Base-by-base conservation (phyloP, 92 coral and sea anemone species). In the Anthopleura xanthogrammica region DNA sequence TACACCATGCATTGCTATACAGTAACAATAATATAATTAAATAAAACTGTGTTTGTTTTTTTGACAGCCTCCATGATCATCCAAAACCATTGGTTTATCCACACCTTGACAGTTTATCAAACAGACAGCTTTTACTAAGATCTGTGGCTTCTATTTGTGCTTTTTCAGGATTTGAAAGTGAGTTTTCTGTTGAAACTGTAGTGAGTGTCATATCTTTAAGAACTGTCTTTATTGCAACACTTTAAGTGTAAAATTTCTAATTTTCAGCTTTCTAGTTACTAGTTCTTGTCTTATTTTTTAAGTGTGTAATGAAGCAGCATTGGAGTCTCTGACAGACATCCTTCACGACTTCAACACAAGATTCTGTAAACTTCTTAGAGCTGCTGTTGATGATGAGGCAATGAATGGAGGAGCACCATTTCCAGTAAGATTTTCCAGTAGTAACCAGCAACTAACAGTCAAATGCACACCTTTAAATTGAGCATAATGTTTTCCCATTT, bases 141-240 rank as follows among this genome's bases (percentile, higher is more conserved):
- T 92, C 98, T 82, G 97, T 93, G 17, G 98, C 98, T 79, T 88
- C 96, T 14, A 83, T 93, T 22, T 96, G 98, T 81, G 90, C 96
- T 29, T 89, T 91, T 80, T 91, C 98, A 60, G 98, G 98, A 60
- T 96, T 92, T 89, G 98, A 96, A 80, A 92, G 98, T 90, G 84
- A 88, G 98, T 42, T 42, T 16, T 39, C 29, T 46, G 50, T 46
- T n/a, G 17, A 52, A 90, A 88, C 83, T 87, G 96, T 68, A 29
- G 50, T 9, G 7, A 46, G 50, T 0, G 5, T 5, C 9, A 46
- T 46, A 46, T 46, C 50, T 23, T n/a, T 68, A 2, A n/a, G 17
- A 68, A 68, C 24, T 22, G 74, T 68, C 11, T 64, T 29, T 68
- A 29, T 29, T 29, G 1, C 36, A 29, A 29, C 36, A 29, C 36